These are phyloP conservation scores for Malachius bipustulatus DNA, from an alignment of 2,888 invertebrate genomes.

Conservation along the genomic window DNA sequence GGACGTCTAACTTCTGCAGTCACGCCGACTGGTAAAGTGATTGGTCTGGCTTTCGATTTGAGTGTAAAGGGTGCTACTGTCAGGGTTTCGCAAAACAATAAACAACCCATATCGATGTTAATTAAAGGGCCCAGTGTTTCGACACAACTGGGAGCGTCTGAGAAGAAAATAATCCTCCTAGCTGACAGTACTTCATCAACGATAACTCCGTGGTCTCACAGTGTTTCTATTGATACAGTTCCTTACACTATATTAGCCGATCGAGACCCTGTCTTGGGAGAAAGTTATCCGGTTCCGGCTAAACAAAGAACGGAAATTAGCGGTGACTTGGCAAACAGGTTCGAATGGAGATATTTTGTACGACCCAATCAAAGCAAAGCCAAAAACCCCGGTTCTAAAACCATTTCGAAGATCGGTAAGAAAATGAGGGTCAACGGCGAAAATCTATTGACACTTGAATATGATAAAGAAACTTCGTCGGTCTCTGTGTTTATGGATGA, in stretches of 20 bases:
- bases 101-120: constrained; percentile 71
- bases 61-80: constrained; percentile 84
- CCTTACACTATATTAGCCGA: constrained; percentile 85
- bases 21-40: constrained; percentile 90
- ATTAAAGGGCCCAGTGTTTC: constrained; percentile 80
- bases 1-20: constrained; percentile 84
- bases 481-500: constrained; percentile 83
- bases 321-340: constrained; percentile 80
- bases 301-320: constrained; percentile 83
- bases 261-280: constrained; percentile 67
- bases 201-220: constrained; percentile 76
- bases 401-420: constrained; percentile 72
- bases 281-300: constrained; percentile 84
- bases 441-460: constrained; percentile 80
- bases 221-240: constrained; percentile 79
- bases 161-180: constrained; percentile 65
- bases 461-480: constrained; percentile 75
- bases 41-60: constrained; percentile 77
- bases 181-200: constrained; percentile 75
- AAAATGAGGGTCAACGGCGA: constrained; percentile 84
- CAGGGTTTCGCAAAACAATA: constrained; percentile 69
- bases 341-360: constrained; percentile 92
- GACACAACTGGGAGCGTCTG: constrained; percentile 70
- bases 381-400: constrained; percentile 45
- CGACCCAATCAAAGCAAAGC: constrained; percentile 57